These are phyloP conservation scores for Blomia tropicalis DNA, from an alignment of 2,888 invertebrate genomes.

Conservation along the genomic window DNA sequence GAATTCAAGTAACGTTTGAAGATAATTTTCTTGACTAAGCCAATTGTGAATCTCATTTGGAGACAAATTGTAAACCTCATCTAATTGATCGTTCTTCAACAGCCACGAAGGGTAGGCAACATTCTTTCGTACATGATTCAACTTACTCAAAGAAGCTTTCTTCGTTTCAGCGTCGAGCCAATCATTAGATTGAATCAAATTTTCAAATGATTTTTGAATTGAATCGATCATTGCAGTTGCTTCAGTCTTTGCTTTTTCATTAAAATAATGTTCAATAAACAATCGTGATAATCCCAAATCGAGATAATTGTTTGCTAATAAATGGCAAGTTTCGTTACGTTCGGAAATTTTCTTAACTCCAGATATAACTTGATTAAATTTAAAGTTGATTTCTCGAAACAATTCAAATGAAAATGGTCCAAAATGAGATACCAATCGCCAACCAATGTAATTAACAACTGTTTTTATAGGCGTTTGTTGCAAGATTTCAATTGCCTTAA, in stretches of 20 bases:
- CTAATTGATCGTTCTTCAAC: conserved; percentile 33
- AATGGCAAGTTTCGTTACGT: conserved; percentile 37
- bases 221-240: conserved; percentile 32
- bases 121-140: conserved; percentile 38
- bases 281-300: conserved; percentile 37
- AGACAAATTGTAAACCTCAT: conserved; percentile 34
- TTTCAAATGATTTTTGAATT: conserved; percentile 39
- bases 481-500: conserved; percentile 3
- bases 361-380: conserved; percentile 33
- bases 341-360: conserved; percentile 11
- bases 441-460: conserved; percentile 56
- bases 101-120: conserved; percentile 39
- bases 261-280: conserved; percentile 37
- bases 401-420: conserved; percentile 34
- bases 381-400: conserved; percentile 32
- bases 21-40: background rate
- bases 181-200: conserved; percentile 37
- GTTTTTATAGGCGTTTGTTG: background rate
- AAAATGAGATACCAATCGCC: conserved; percentile 44
- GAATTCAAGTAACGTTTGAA: background rate
- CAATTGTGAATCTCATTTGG: background rate
- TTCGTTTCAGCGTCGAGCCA: conserved; percentile 44
- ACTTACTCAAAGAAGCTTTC: conserved; percentile 40
- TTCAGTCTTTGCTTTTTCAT: conserved; percentile 35
- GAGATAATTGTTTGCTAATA: conserved; percentile 35